Percentiles rank a stretch among this genome's conserved stretches.
Evolutionary conservation across 1,140 invertebrate species (phyloP).

Genomic region (Papilio polyxenes): DNA sequence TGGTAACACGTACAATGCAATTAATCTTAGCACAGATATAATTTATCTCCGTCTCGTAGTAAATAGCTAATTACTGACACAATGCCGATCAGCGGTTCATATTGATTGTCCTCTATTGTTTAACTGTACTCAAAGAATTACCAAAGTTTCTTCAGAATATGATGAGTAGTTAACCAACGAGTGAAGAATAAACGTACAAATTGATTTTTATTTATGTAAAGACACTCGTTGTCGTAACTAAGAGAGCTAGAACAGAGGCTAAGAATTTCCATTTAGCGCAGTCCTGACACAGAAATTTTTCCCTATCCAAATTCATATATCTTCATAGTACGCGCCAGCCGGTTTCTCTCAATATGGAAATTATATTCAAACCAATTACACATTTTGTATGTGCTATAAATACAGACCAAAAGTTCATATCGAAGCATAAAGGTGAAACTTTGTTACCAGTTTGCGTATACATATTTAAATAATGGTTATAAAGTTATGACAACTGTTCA

Average conservation of each 20-base stretch:
- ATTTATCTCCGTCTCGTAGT: background rate
- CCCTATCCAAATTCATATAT: no score
- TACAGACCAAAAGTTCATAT: background rate
- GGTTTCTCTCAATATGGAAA: no score
- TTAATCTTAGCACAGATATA: background rate
- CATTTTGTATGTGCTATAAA: background rate
- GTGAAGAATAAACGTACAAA: no score
- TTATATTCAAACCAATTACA: background rate
- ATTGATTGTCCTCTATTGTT: background rate
- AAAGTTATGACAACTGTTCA: constrained; percentile 31
- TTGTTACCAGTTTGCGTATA: background rate
- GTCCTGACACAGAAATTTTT: no score
- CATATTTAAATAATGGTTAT: background rate
- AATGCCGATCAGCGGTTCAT: background rate
- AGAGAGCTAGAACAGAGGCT: no score
- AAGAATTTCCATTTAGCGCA: no score
- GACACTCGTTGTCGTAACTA: background rate
- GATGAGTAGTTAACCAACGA: no score
- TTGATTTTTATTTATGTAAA: background rate
- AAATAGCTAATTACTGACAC: constrained; percentile 10
- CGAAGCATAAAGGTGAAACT: background rate
- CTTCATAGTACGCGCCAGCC: no score
- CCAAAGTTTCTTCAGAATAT: no score
- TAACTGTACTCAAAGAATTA: background rate
- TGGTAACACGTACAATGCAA: background rate